Base-by-base conservation (phyloP, 2,113 vertebrate species). In the Aphyosemion australe region DNA sequence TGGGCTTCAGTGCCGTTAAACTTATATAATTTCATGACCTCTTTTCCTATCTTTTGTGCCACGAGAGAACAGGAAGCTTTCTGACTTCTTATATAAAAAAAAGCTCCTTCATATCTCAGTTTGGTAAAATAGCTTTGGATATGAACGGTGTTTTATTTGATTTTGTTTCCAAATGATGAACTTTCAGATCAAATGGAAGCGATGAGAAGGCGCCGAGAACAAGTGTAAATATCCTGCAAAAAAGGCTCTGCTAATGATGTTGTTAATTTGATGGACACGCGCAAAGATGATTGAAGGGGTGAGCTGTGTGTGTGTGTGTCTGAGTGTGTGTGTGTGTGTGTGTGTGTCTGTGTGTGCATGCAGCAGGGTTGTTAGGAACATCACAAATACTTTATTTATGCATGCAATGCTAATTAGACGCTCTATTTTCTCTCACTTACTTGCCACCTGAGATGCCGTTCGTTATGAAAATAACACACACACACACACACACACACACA, bases 11-110 rank as follows among this genome's bases (percentile, higher is more conserved):
- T 78, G 79, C 78, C 65, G 41, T 71, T 60, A 80, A 89, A 67
- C 78, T 87, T 80, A 85, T 90, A 88, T 87, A 89, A 88, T 91
- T 88, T 84, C 84, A 89, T 83, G 82, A 88, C 74, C 72, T 77
- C 73, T 83, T 82, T 69, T 80, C 73, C 72, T 80, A 56, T 73
- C 61, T 78, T 65, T 75, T 37, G 56, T 62, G 63, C 79, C 53
- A 72, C 65, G 74, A 79, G 50, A 53, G 84, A 85, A 77, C 74
- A 74, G 65, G 32, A 77, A 62, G 21, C 69, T 70, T 41, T 78
- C 54, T 70, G 50, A 48, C 61, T 37, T 61, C 41, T 66, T 74
- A 78, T 74, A n/a, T n/a, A n/a, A 66, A 63, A 66, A 7, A 62
- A 52, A 83, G 37, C 46, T 12, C 43, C 51, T 55, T 61, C 49